These are phyloP conservation scores for Ceratina australensis DNA, from an alignment of 1,140 invertebrate species.

Conservation along the genomic window DNA sequence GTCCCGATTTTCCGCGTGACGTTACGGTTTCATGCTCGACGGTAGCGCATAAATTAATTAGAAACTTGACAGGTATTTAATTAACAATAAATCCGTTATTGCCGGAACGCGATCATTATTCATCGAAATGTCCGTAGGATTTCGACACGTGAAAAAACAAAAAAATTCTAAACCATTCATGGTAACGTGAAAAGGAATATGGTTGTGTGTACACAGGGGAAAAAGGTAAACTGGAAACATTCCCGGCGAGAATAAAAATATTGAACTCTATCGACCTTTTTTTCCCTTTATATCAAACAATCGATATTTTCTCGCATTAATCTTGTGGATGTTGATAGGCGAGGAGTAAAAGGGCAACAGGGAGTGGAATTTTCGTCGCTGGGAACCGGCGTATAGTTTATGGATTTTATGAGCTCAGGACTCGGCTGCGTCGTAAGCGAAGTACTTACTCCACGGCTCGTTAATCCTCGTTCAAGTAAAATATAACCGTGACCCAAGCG, in stretches of 20 bases:
- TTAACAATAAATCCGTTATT: neutral
- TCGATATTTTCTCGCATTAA: too few species aligned
- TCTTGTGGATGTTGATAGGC: too few species aligned
- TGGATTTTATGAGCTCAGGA: constrained; percentile 51
- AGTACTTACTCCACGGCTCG: constrained; percentile 58
- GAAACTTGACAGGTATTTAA: neutral
- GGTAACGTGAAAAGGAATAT: too few species aligned
- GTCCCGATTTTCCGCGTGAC: too few species aligned
- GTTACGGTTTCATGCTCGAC: too few species aligned
- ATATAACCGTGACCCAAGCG: constrained; percentile 15
- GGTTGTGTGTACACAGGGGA: too few species aligned
- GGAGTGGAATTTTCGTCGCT: constrained; percentile 49
- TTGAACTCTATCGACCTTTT: too few species aligned
- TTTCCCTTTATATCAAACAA: too few species aligned
- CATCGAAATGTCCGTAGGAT: neutral
- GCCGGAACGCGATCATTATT: neutral
- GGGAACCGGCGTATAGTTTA: constrained; percentile 43
- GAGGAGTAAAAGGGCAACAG: neutral
- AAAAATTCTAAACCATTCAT: too few species aligned
- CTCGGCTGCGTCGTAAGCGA: constrained; percentile 52
- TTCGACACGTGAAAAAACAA: neutral
- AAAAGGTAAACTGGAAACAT: too few species aligned
- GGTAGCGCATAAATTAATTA: neutral
- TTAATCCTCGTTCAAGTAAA: constrained; percentile 57
- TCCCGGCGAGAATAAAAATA: too few species aligned